Base-by-base conservation (phyloP, 1,140 invertebrate species). In the Asbolus verrucosus region DNA sequence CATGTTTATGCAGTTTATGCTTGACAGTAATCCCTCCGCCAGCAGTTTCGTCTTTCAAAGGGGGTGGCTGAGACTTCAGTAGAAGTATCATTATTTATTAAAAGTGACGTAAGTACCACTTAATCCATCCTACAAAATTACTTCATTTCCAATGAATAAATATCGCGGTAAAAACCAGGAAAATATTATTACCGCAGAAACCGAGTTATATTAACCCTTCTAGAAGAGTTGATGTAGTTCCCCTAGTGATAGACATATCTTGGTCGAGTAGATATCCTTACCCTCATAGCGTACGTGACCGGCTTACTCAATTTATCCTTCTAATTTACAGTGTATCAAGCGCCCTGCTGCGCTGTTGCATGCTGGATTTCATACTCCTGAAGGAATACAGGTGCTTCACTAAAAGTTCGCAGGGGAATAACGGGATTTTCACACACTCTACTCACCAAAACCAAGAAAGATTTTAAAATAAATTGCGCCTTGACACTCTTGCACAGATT, bases 311-410 rank as follows among this genome's bases (percentile, higher is more conserved):
- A 65, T 59, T 46, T 65, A 43, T 70, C 68, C 61, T 65, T 65
- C 61, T 70, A 70, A 70, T 70, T 70, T 70, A 70, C 68, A 65
- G 68, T 70, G 68, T 65, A 70, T 70, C 21, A 70, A 46, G 61
- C 39, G 9, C 39, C 61, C 39, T 18, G 11, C 36, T 15, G 60
- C 33, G 21, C 36, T 65, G 68, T 70, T 70, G 61, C 68, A 65
- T 65, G 24, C 38, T 43, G 60, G 60, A 69, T 69, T 69, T 69
- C 65, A 65, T 65, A 24, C 65, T 67, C 65, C 38, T 54, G 14
- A 11, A 62, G 43, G 24, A 38, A 65, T 65, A 46, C 61, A 33
- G 61, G 36, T 70, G 33, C 60, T 65, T 33, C 31, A 65, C 60
- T 65, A 39, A 54, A 63, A 70, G 68, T 70, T 65, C 61, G 1